Conservation (phyloP, 1,140 invertebrate genomes). For the Drosophila simulans region DNA sequence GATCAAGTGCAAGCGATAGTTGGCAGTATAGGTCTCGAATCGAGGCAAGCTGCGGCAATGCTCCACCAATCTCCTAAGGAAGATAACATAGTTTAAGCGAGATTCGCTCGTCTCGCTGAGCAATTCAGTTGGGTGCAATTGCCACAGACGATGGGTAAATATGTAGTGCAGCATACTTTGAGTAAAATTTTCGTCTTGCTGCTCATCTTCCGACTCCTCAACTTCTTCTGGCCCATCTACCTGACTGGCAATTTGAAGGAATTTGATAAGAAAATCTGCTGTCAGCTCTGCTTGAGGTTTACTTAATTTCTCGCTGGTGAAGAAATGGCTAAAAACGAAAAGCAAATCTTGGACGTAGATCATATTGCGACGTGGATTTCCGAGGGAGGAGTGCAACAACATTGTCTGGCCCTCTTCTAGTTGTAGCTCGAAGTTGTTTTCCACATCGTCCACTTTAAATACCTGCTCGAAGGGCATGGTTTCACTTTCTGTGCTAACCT, state of each 20-base stretch:
- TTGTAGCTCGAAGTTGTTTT: constrained; percentile 52
- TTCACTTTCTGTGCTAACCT: background rate
- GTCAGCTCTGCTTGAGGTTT: constrained; percentile 44
- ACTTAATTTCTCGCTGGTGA: constrained; percentile 39
- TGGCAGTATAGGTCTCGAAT: constrained; percentile 49
- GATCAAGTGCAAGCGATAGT: constrained; percentile 71
- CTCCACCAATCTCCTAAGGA: constrained; percentile 60
- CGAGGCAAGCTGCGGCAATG: constrained; percentile 46
- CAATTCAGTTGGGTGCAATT: constrained; percentile 59
- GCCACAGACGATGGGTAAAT: constrained; percentile 56
- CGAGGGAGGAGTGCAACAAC: constrained; percentile 40
- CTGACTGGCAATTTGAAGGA: constrained; percentile 63
- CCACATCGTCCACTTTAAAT: constrained; percentile 31
- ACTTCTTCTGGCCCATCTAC: constrained; percentile 29
- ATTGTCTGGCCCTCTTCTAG: constrained; percentile 53
- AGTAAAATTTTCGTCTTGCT: constrained; percentile 37
- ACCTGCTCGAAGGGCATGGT: constrained; percentile 39
- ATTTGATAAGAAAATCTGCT: constrained; percentile 59
- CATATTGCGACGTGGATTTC: constrained; percentile 63
- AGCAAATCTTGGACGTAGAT: constrained; percentile 73
- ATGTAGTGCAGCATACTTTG: constrained; percentile 72
- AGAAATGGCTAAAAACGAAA: constrained; percentile 54
- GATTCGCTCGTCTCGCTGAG: constrained; percentile 50
- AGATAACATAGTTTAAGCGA: constrained; percentile 59
- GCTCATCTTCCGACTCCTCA: constrained; percentile 16